Base-by-base conservation (phyloP, 2,888 invertebrate genomes). In the Parelbella ahira region DNA sequence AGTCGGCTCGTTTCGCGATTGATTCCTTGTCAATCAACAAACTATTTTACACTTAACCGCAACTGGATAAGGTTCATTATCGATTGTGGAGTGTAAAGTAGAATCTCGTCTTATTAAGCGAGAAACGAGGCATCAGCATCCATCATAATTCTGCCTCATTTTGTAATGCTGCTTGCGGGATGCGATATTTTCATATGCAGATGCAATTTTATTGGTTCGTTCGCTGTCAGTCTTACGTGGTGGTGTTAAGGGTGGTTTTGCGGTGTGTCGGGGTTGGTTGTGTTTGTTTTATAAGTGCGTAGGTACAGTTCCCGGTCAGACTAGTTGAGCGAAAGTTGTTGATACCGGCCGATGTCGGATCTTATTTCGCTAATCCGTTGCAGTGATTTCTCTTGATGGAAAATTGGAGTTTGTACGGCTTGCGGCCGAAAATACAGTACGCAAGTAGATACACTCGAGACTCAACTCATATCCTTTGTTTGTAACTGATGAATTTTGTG, bases 91-190 rank as follows among this genome's bases (percentile, higher is more conserved):
- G 5, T 18, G 12, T 28, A 44, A 30, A 49, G 58, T 52, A 62
- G 64, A 71, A 69, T 74, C 72, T 69, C 63, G 74, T 74, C 80
- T 83, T 80, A 83, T 81, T 84, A 81, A 78, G 68, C 67, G 68
- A 63, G 73, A 66, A 72, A 76, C 79, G 68, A 71, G 72, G 68
- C 78, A 81, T 83, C 79, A 80, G 73, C 79, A 84, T 84, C 79
- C 80, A 86, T 86, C 86, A 84, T 82, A 83, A 84, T 84, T 84
- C 75, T 73, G 78, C 79, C 76, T 83, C 81, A 81, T 82, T 82
- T 76, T 79, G 76, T 81, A 81, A 81, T 73, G 72, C 72, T 74
- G 64, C 68, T 41, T 51, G 50, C 59, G 63, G 60, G 67, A 65
- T 68, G 67, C 70, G 63, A 73, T 74, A 74, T 77, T 78, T 77